A percentile compares a stretch with the other conserved stretches of the same genome.
Evolutionary conservation across 2,888 invertebrate genomes (phyloP).

Genomic region (Oconnorella tubifera): DNA sequence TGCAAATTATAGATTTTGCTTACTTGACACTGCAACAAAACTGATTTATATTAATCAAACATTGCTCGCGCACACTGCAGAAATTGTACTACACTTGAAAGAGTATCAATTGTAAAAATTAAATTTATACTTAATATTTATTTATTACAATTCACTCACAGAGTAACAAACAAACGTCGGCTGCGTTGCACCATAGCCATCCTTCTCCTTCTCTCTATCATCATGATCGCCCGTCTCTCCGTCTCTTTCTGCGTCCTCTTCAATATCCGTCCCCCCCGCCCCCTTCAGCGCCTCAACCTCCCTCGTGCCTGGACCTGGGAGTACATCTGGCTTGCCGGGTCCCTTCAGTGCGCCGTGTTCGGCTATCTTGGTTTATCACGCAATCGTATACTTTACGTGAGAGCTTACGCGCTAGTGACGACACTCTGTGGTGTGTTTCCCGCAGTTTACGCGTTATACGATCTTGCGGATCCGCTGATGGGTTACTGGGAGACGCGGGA

Average conservation of each 20-base stretch:
- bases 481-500: conserved; percentile 69
- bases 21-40: no score
- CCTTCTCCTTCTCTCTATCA: conserved; percentile 82
- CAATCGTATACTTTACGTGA: background rate
- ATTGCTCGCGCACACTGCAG: no score
- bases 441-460: conserved; percentile 61
- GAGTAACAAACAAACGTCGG: conserved; percentile 91
- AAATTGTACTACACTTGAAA: no score
- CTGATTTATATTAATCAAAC: no score
- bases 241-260: conserved; percentile 86
- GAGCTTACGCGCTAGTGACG: background rate
- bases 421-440: conserved; percentile 60
- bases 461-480: conserved; percentile 81
- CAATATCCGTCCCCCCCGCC: conserved; percentile 85
- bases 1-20: no score
- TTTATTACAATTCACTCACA: no score
- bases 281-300: conserved; percentile 83
- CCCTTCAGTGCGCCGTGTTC: background rate
- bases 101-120: no score
- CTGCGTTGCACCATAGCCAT: conserved; percentile 90
- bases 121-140: no score
- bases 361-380: background rate
- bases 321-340: conserved; percentile 76
- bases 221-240: conserved; percentile 84
- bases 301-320: conserved; percentile 91